These are phyloP conservation scores for Spermophilus dauricus DNA, from an alignment of 2,113 vertebrate genomes.

Conservation along the genomic window DNA sequence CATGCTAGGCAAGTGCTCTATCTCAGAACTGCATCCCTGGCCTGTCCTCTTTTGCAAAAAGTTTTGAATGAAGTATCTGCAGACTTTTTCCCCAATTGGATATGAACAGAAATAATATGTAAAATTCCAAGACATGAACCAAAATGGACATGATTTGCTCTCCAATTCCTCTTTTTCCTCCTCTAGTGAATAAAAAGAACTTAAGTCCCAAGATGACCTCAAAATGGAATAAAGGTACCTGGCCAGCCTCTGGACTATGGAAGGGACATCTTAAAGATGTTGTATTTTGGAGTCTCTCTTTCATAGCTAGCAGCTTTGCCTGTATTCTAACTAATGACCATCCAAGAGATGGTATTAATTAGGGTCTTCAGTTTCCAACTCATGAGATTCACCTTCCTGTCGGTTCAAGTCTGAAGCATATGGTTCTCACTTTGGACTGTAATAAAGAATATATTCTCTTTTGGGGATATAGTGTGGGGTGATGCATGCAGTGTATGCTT, in stretches of 20 bases:
- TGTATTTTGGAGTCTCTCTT: not conserved
- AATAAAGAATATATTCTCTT: not conserved
- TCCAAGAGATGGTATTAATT: not conserved
- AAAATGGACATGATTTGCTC: not conserved
- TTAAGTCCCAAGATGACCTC: not conserved
- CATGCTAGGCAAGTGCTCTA: not conserved
- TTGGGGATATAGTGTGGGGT: not conserved
- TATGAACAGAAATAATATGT: not conserved
- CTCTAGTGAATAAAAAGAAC: not conserved
- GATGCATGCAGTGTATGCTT: not conserved
- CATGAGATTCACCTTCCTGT: not conserved
- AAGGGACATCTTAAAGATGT: not conserved
- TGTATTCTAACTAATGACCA: not conserved
- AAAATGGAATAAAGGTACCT: not conserved
- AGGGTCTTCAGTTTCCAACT: not conserved
- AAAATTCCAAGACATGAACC: not conserved
- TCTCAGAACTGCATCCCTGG: not conserved
- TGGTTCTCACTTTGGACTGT: not conserved
- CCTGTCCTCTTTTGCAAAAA: not conserved
- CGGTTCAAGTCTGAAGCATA: not conserved
- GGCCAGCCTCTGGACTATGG: not conserved
- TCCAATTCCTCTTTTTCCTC: not conserved
- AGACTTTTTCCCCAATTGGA: not conserved
- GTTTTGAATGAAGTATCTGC: not conserved
- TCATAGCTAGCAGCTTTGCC: fast-evolving